A percentile compares a stretch with the other conserved stretches of the same genome.
Conservation (phyloP, 2,888 invertebrate species). For the Rapana venosa region DNA sequence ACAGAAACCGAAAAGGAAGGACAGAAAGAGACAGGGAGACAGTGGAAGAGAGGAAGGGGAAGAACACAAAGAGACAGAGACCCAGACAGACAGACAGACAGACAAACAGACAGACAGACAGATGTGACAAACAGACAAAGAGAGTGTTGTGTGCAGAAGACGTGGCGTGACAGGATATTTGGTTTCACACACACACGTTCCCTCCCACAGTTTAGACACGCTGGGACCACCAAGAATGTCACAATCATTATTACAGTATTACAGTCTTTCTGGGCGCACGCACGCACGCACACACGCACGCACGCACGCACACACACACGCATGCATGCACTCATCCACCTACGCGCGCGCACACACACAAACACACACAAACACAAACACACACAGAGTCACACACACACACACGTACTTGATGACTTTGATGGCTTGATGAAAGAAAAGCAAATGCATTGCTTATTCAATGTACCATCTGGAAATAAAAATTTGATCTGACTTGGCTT, state of each 20-base stretch:
- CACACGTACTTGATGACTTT: background rate
- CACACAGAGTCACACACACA: background rate
- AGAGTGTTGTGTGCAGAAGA: background rate
- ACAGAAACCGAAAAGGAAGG: background rate
- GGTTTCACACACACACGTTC: background rate
- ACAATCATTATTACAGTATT: background rate
- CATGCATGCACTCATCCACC: background rate
- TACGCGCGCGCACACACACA: background rate
- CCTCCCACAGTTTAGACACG: background rate
- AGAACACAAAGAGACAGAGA: background rate
- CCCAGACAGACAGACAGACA: background rate
- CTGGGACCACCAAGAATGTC: background rate
- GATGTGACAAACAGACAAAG: background rate
- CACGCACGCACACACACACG: conserved; percentile 4
- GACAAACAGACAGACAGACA: background rate
- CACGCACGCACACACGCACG: background rate
- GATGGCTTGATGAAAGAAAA: no score
- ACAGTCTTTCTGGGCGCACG: background rate
- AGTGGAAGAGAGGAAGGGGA: background rate
- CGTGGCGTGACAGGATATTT: background rate
- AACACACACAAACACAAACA: background rate
- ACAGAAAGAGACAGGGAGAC: background rate
- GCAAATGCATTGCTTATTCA: no score
- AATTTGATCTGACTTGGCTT: no score
- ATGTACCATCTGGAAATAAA: no score